Percentiles rank a stretch among this genome's conserved stretches.
Evolutionary conservation across 2,888 invertebrate species (phyloP).

Genomic region (Heliconius charithonia): DNA sequence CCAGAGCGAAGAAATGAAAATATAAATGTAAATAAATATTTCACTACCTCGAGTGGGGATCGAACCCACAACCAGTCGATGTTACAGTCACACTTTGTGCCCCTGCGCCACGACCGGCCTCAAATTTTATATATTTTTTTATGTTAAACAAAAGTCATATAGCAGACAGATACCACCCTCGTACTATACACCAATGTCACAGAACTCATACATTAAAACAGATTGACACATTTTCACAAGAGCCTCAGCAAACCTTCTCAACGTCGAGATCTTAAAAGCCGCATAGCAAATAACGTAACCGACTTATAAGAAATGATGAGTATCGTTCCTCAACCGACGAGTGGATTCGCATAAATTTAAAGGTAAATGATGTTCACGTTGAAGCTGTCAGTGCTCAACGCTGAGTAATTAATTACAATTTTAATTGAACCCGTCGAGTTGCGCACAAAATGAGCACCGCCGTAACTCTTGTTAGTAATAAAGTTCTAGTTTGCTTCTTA

Average conservation of each 20-base stretch:
- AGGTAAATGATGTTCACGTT: slow-evolving; percentile 76
- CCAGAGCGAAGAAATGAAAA: too few relatives aligned
- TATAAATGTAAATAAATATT: too few relatives aligned
- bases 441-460: slow-evolving; percentile 51
- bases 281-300: slow-evolving; percentile 36
- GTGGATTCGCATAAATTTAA: slow-evolving; percentile 77
- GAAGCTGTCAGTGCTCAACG: slow-evolving; percentile 71
- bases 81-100: too few relatives aligned
- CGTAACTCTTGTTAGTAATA: slow-evolving; percentile 47
- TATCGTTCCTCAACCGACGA: slow-evolving; percentile 72
- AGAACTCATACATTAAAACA: slow-evolving; percentile 19
- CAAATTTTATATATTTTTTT: too few relatives aligned
- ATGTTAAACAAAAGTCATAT: too few relatives aligned
- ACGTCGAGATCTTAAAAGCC: slow-evolving; percentile 25
- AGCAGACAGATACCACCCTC: background rate
- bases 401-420: slow-evolving; percentile 79
- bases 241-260: slow-evolving; percentile 1
- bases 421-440: slow-evolving; percentile 72
- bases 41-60: too few relatives aligned
- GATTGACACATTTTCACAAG: slow-evolving; percentile 19
- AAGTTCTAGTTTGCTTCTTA: slow-evolving; percentile 50
- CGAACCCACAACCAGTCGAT: too few relatives aligned
- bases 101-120: too few relatives aligned
- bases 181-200: background rate
- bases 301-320: slow-evolving; percentile 63